Evolutionary conservation across 2,113 vertebrate species (phyloP), one percentile per base, ranked within the genome.

Genomic region (Platysteira castanea): DNA sequence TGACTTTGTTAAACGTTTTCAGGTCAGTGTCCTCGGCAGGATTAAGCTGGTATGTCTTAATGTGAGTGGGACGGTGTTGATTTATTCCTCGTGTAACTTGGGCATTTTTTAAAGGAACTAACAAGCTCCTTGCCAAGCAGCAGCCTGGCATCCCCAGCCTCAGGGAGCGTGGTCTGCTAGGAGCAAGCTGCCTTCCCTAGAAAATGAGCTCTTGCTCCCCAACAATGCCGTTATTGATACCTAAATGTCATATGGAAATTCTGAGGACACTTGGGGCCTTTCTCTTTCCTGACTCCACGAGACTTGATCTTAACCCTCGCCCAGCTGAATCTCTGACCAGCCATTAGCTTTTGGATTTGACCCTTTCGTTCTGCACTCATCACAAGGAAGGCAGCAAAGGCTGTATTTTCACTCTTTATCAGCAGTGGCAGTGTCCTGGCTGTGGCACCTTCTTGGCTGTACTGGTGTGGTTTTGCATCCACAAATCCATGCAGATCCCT

Each of bases 201-300:
- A 96, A 96, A 94, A 96, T 9, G 87, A 97, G 87, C 95, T 63
- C 89, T 73, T 42, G 11, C 90, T 87, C 35, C 52, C 0, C 15
- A 96, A 98, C 98, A 98, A 98, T 97, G 89, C 89, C 0, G 3
- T 96, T 87, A 97, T 98, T 98, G 98, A 98, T 95, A 68, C 87
- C 53, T 69, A 98, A 98, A 98, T 98, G 98, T 98, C 97, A 90
- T 81, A 96, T 97, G 95, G 96, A 96, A 97, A 98, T 97, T 97
- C 83, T 61, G 95, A 98, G 94, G 98, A 97, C 97, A 97, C 97
- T 98, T 80, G 89, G 95, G 85, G 94, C 94, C 97, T 98, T 98
- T 98, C 96, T 98, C 81, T 96, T 93, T 87, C 84, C 96, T 97
- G 94, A 95, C 95, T 97, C 95, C 42, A 1, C 1, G 49, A 91